These are phyloP conservation scores for Eupithecia exiguata DNA, from an alignment of 2,888 invertebrate genomes.

Conservation along the genomic window DNA sequence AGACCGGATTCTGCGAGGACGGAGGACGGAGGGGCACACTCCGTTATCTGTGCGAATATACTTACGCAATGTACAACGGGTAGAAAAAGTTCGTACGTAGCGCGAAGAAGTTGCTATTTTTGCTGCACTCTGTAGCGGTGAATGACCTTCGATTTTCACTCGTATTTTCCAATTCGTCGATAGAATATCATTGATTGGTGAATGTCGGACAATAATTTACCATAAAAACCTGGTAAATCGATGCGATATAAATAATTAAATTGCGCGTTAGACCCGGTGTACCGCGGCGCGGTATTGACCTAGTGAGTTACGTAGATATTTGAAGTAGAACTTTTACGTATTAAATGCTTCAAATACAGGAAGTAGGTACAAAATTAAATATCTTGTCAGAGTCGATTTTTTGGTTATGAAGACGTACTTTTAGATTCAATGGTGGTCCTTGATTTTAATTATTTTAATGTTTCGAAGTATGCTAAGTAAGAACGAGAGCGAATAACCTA, in stretches of 20 bases:
- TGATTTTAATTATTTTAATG: neutral
- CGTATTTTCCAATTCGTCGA: conserved; percentile 44
- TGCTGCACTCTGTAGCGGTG: conserved; percentile 38
- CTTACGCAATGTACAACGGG: conserved; percentile 78
- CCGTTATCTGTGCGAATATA: conserved; percentile 81
- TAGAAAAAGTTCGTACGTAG: conserved; percentile 71
- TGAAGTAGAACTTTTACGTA: conserved; percentile 1
- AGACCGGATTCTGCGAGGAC: conserved; percentile 76
- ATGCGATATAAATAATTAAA: conserved; percentile 66
- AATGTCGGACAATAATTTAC: conserved; percentile 50
- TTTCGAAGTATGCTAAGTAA: neutral
- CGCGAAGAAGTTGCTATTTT: conserved; percentile 50
- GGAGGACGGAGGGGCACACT: conserved; percentile 76
- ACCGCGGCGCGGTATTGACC: conserved; percentile 58
- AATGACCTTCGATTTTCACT: conserved; percentile 44
- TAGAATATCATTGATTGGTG: conserved; percentile 51
- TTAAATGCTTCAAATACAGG: neutral
- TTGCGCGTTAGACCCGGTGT: conserved; percentile 65
- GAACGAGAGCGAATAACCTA: neutral
- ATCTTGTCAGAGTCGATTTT: neutral
- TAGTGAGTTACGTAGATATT: conserved; percentile 1
- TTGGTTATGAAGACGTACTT: neutral
- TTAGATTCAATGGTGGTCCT: neutral
- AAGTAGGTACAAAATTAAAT: neutral
- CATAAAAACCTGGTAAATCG: conserved; percentile 58